These are phyloP conservation scores for Arnoldichthys spilopterus DNA, from an alignment of 2,797 vertebrate genomes.

Conservation along the genomic window DNA sequence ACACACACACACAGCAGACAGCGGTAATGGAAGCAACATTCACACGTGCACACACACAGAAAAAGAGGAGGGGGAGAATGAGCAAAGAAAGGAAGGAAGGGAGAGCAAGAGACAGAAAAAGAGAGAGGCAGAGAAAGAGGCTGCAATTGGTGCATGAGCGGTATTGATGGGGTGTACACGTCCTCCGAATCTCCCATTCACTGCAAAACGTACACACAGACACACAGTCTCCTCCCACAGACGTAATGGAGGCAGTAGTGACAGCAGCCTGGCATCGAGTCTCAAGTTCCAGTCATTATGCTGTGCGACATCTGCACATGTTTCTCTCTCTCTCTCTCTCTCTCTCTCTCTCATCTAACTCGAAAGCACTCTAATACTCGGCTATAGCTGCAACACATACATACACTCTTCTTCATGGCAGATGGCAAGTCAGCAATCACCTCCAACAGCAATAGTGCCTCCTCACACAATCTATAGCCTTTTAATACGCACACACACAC, in stretches of 20 bases:
- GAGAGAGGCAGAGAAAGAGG: background rate
- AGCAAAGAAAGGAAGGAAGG: background rate
- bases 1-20: too few species aligned
- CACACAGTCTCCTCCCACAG: constrained; percentile 40
- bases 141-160: background rate
- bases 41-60: background rate
- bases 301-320: constrained; percentile 90
- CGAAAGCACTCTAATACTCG: constrained; percentile 50
- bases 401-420: constrained; percentile 86
- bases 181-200: background rate
- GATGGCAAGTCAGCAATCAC: constrained; percentile 98
- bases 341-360: constrained; percentile 50
- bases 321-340: constrained; percentile 74
- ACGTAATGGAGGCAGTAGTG: constrained; percentile 75
- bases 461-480: constrained; percentile 71
- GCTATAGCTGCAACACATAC: constrained; percentile 40
- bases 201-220: constrained; percentile 38
- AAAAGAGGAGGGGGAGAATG: background rate
- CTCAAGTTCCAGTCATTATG: constrained; percentile 87
- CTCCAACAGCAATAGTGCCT: constrained; percentile 72
- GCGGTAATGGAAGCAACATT: background rate
- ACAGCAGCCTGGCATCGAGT: constrained; percentile 82
- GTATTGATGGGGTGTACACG: background rate
- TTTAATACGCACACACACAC: constrained; percentile 51
- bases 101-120: background rate